These are phyloP conservation scores for Cepaea nemoralis DNA, from an alignment of 1,140 invertebrate species.

Conservation along the genomic window DNA sequence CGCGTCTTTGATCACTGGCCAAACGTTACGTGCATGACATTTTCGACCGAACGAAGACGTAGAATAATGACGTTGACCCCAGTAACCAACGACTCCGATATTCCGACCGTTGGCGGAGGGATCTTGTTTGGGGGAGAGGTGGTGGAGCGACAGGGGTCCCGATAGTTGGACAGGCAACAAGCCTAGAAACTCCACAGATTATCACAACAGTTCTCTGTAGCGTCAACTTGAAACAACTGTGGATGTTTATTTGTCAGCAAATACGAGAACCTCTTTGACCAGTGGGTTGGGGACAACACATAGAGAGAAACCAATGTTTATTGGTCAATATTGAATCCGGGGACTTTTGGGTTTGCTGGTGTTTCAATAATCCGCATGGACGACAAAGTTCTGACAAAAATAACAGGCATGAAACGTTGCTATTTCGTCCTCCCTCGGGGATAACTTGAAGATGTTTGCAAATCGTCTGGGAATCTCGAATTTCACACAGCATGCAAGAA, in stretches of 20 bases:
- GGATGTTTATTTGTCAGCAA: slow-evolving; percentile 8
- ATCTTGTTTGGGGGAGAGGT: too few species aligned
- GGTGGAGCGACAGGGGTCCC: too few species aligned
- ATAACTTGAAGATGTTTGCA: background rate
- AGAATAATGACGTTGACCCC: too few species aligned
- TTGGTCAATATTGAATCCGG: background rate
- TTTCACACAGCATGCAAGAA: too few species aligned
- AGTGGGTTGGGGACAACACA: background rate
- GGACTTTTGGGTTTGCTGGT: background rate
- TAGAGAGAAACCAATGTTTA: background rate
- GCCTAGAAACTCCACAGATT: background rate
- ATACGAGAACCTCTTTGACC: background rate
- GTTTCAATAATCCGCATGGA: background rate
- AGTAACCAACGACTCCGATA: too few species aligned
- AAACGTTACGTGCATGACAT: background rate
- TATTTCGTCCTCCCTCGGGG: background rate
- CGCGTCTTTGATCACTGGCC: background rate
- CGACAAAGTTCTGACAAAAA: slow-evolving; percentile 8
- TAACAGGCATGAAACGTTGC: slow-evolving; percentile 1
- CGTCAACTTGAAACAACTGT: slow-evolving; percentile 6
- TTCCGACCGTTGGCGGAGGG: too few species aligned
- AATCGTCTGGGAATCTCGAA: slow-evolving; percentile 2
- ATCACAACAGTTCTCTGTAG: background rate
- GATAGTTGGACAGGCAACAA: background rate
- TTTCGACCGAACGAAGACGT: background rate